Evolutionary conservation across 2,888 invertebrate species (phyloP).

Genomic region (Aromia moschata): DNA sequence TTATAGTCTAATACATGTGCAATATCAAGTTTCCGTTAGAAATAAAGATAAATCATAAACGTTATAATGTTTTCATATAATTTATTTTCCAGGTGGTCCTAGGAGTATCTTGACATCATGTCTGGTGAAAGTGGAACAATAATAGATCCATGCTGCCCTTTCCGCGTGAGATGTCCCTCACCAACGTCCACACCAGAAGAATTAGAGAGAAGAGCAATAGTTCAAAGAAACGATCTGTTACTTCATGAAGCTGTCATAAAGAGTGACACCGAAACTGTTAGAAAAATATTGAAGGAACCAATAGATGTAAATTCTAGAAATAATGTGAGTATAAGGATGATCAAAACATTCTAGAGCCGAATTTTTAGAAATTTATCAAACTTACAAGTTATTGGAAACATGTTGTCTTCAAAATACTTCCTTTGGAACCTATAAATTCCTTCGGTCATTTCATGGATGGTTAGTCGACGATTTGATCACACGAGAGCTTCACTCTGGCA

Average conservation of each 20-base stretch:
- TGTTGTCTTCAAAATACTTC: too few species aligned
- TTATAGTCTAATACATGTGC: too few species aligned
- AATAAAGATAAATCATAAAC: too few species aligned
- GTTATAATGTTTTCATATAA: too few species aligned
- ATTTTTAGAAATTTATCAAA: too few species aligned
- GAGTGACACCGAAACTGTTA: slow-evolving; percentile 74
- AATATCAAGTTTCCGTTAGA: too few species aligned
- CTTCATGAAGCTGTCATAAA: slow-evolving; percentile 80
- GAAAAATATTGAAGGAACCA: slow-evolving; percentile 71
- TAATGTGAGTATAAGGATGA: slow-evolving; percentile 71
- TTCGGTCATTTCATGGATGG: too few species aligned
- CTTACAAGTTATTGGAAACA: too few species aligned
- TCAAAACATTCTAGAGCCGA: too few species aligned
- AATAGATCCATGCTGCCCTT: slow-evolving; percentile 27
- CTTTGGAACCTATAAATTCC: too few species aligned
- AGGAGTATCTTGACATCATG: background rate
- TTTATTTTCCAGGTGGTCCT: background rate
- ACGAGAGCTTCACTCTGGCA: too few species aligned
- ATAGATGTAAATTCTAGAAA: slow-evolving; percentile 78
- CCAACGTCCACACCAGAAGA: slow-evolving; percentile 60
- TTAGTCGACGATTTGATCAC: too few species aligned
- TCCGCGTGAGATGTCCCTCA: slow-evolving; percentile 47
- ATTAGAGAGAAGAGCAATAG: slow-evolving; percentile 62
- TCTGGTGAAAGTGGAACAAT: background rate
- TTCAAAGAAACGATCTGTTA: slow-evolving; percentile 74